phyloP scores from a whole-genome alignment of 1,140 invertebrate genomes.

The Sycophila sp. region DNA sequence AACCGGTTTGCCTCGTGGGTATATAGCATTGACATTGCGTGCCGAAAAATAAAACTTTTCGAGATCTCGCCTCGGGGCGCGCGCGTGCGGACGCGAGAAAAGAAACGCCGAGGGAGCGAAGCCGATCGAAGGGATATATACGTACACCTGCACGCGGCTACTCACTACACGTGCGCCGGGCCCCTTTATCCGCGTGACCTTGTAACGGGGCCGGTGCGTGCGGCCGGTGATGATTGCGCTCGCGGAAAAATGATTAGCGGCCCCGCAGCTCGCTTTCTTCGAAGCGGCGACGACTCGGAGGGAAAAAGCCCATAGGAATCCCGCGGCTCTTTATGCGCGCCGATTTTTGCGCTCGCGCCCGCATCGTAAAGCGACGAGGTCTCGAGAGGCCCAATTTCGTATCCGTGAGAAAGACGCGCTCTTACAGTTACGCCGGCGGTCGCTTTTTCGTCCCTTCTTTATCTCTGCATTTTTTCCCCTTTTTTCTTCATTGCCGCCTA shows the following conservation, averaged over 20 bases:
- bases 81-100: too few relatives aligned
- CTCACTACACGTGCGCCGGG: not conserved
- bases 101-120: not conserved
- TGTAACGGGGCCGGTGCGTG: slow-evolving; percentile 24
- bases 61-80: too few relatives aligned
- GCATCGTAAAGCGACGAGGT: too few relatives aligned
- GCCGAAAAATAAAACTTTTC: slow-evolving; percentile 18
- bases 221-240: slow-evolving; percentile 22
- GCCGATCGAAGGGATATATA: not conserved
- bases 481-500: not conserved
- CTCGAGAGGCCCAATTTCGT: too few relatives aligned
- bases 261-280: not conserved
- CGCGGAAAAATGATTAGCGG: slow-evolving; percentile 15
- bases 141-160: not conserved
- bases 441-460: too few relatives aligned
- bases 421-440: too few relatives aligned
- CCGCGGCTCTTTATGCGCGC: too few relatives aligned
- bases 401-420: slow-evolving; percentile 15
- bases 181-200: slow-evolving; percentile 23
- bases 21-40: slow-evolving; percentile 29
- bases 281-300: slow-evolving; percentile 1
- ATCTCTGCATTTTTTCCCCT: too few relatives aligned
- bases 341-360: not conserved
- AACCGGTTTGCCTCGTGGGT: slow-evolving; percentile 33
- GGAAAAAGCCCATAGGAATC: not conserved